phyloP scores from a whole-genome alignment of 1,140 invertebrate genomes.

The Drosophila carrolli region DNA sequence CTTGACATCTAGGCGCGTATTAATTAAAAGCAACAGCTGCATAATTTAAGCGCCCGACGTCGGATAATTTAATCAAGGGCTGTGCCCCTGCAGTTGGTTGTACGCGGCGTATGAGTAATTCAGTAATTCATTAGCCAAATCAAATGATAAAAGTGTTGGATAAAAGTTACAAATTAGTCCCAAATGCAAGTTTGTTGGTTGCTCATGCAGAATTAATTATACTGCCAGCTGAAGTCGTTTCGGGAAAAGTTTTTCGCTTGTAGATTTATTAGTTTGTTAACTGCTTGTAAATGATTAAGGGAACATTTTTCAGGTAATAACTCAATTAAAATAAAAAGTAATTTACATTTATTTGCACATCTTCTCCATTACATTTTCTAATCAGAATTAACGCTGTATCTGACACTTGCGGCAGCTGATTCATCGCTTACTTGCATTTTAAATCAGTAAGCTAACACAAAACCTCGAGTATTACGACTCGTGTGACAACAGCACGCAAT shows the following conservation, averaged over 20 bases:
- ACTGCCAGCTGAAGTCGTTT: conserved; percentile 4
- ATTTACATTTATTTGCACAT: not conserved
- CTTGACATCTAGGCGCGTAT: conserved; percentile 54
- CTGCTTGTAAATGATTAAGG: conserved; percentile 6
- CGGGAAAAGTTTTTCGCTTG: conserved; percentile 13
- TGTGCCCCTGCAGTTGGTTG: conserved; percentile 14
- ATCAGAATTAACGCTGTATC: conserved; percentile 26
- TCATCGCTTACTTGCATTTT: conserved; percentile 44
- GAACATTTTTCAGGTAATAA: not conserved
- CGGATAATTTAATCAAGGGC: conserved; percentile 69
- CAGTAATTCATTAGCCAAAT: conserved; percentile 45
- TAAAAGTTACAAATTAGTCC: conserved; percentile 37
- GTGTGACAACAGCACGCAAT: conserved; percentile 43
- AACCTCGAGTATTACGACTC: conserved; percentile 9
- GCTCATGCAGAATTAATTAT: conserved; percentile 61
- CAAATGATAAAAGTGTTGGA: conserved; percentile 41
- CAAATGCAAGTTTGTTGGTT: conserved; percentile 16
- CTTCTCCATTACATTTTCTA: conserved; percentile 8
- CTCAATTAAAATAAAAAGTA: conserved; percentile 4
- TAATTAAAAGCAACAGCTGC: conserved; percentile 71
- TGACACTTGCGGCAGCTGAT: conserved; percentile 21
- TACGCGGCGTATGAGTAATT: conserved; percentile 61
- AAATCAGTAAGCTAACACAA: conserved; percentile 23
- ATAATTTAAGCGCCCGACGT: conserved; percentile 27
- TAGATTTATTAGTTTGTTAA: conserved; percentile 5